phyloP scores from a whole-genome alignment of 2,888 invertebrate species.

The Pogonocherus hispidulus region DNA sequence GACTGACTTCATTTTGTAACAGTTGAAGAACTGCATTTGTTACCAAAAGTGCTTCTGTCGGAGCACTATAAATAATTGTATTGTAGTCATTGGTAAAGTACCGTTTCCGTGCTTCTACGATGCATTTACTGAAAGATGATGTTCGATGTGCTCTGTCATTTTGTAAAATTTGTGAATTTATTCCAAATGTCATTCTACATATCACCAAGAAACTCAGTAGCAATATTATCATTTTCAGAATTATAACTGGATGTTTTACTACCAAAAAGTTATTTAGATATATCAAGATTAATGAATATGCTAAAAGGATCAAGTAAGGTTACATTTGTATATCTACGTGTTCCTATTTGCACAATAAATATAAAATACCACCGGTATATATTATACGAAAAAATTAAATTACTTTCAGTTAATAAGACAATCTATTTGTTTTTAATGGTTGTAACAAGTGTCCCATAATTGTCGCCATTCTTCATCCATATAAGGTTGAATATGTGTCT shows the following conservation, averaged over 20 bases:
- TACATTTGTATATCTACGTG: too few species aligned
- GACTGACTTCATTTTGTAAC: not conserved
- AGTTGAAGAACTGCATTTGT: not conserved
- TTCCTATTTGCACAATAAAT: too few species aligned
- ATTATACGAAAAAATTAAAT: too few species aligned
- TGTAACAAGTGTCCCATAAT: too few species aligned
- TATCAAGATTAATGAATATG: too few species aligned
- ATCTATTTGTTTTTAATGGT: too few species aligned
- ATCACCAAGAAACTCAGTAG: not conserved
- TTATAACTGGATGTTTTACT: not conserved
- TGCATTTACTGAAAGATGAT: constrained; percentile 32
- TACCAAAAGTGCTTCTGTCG: not conserved
- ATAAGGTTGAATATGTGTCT: too few species aligned
- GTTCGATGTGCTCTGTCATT: not conserved
- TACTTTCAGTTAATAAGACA: too few species aligned
- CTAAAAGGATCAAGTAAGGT: too few species aligned
- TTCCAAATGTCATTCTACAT: not conserved
- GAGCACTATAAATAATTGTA: constrained; percentile 10
- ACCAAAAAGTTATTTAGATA: too few species aligned
- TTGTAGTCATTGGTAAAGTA: constrained; percentile 16
- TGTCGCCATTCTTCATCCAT: too few species aligned
- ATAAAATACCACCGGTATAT: too few species aligned
- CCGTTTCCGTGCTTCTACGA: constrained; percentile 18
- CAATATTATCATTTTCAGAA: not conserved
- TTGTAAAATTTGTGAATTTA: not conserved